Evolutionary conservation across 1,140 invertebrate species (phyloP), one percentile per base, ranked within the genome.

Genomic region (Cydia splendana): DNA sequence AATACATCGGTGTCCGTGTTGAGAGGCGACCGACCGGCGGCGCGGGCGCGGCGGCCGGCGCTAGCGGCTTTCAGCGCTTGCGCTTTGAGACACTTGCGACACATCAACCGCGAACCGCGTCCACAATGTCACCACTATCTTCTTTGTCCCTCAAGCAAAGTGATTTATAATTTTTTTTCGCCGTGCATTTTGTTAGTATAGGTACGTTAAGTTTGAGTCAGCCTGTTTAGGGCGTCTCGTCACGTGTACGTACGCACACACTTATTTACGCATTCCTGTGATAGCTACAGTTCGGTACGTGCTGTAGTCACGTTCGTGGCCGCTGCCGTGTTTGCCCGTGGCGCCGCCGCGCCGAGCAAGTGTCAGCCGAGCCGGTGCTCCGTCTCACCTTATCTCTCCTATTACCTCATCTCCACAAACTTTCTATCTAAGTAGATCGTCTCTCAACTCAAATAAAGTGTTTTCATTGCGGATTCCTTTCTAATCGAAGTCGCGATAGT

Each of bases 401-500:
- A 82, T 82, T 83, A 83, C 80, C 84, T 76, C 82, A 80, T 80
- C 85, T 76, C 80, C 78, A 79, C 84, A 86, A 84, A 88, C 20
- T 48, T 13, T 28, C 53, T 42, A 79, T 82, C 81, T 88, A 87
- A 86, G 84, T 89, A 88, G 88, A 91, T 90, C 89, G 89, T 84
- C 87, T 91, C 86, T 89, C 84, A 86, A 77, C 86, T 87, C 85
- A 88, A 92, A 90, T 88, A 88, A 79, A 81, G 24, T 91, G 88
- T 92, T 92, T 91, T 87, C 87, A 80, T 80, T 90, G 77, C 85
- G 80, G 88, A 90, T 91, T 89, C 91, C 84, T 87, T 76, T 65
- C 80, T 90, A 90, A 91, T 91, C 89, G 77, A 85, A 85, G 85
- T 89, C 84, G 81, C 78, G 87, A 89, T 88, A 85, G 86, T 79